Evolutionary conservation across 2,113 vertebrate species (phyloP).

Genomic region (Ceyx margarethae): DNA sequence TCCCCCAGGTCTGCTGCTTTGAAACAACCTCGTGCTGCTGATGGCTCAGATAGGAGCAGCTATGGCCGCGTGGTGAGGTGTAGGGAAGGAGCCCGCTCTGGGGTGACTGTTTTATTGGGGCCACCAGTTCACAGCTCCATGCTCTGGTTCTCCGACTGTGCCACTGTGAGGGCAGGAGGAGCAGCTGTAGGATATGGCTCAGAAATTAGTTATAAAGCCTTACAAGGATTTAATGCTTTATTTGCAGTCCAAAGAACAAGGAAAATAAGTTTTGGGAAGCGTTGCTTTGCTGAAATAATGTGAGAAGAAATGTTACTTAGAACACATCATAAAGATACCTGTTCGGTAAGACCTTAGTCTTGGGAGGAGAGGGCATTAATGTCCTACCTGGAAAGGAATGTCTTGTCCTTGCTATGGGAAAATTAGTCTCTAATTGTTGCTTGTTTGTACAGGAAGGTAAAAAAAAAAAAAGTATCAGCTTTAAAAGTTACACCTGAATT

Average conservation of each 20-base stretch:
- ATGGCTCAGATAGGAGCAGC: fast-evolving
- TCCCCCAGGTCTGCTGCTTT: fast-evolving
- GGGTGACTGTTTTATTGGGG: fast-evolving
- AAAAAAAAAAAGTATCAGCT: not conserved
- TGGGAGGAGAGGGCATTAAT: not conserved
- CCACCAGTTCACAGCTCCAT: fast-evolving
- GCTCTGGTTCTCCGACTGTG: fast-evolving
- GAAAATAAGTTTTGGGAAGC: not conserved
- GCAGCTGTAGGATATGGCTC: not conserved
- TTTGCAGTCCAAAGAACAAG: not conserved
- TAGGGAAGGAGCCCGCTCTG: not conserved
- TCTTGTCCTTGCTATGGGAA: not conserved
- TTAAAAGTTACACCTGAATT: not conserved
- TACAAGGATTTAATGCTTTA: fast-evolving
- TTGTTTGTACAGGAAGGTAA: not conserved
- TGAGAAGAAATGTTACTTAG: not conserved
- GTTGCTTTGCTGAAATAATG: not conserved
- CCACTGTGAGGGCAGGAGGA: fast-evolving
- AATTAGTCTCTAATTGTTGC: not conserved
- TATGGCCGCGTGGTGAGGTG: fast-evolving
- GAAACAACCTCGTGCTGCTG: fast-evolving
- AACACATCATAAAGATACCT: not conserved
- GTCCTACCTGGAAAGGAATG: not conserved
- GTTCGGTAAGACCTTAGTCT: not conserved
- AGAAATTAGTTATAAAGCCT: fast-evolving